Conservation (phyloP, 2,113 vertebrate species). For the Laticauda laticaudata region DNA sequence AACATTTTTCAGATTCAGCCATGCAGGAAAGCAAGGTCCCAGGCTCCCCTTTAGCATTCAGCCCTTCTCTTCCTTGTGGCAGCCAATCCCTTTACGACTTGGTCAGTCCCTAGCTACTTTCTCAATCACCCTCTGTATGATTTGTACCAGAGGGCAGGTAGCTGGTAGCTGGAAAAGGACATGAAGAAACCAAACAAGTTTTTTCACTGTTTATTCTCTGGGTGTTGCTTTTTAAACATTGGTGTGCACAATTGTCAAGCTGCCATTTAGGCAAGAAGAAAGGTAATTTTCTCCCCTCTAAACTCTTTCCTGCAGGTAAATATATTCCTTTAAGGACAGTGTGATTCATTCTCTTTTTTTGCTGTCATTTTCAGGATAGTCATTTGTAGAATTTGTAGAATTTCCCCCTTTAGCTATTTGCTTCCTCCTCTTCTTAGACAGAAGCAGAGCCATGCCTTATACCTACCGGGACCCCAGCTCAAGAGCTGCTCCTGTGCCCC, state of each 20-base stretch:
- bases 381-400: not conserved
- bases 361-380: not conserved
- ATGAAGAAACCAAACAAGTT: rapidly evolving
- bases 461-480: conserved; percentile 50
- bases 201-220: conserved; percentile 61
- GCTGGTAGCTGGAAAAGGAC: not conserved
- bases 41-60: rapidly evolving
- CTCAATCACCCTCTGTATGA: not conserved
- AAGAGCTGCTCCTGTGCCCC: not conserved
- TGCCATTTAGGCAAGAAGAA: conserved; percentile 8
- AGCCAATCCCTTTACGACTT: not conserved
- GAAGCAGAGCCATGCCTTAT: conserved; percentile 74
- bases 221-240: conserved; percentile 37
- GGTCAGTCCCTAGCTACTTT: not conserved
- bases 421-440: not conserved
- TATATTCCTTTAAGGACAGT: not conserved
- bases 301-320: rapidly evolving
- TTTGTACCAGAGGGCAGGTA: not conserved
- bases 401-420: not conserved
- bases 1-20: not conserved
- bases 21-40: not conserved
- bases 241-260: not conserved
- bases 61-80: not conserved
- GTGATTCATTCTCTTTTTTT: not conserved
- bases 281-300: not conserved